Evolutionary conservation across 2,113 vertebrate species (phyloP).

Genomic region (Vulpes vulpes): DNA sequence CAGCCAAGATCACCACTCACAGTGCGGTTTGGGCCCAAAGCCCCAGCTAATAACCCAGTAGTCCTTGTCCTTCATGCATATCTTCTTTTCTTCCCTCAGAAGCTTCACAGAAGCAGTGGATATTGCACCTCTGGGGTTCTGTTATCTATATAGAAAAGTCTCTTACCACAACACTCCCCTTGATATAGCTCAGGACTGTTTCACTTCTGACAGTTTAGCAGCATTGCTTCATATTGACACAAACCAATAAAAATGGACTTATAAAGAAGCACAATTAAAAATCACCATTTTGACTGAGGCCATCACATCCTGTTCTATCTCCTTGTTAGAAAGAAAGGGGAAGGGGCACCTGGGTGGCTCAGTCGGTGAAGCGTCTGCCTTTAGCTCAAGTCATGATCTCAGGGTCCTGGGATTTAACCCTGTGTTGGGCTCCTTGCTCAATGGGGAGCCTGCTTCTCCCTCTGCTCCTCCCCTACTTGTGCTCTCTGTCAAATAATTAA

Average conservation of each 20-base stretch:
- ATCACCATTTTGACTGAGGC: not conserved
- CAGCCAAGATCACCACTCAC: not conserved
- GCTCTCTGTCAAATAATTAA: too few relatives aligned
- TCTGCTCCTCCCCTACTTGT: too few relatives aligned
- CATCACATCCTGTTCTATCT: not conserved
- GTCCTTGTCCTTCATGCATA: not conserved
- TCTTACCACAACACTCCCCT: not conserved
- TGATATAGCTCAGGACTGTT: not conserved
- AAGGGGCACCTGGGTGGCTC: not conserved
- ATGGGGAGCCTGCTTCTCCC: too few relatives aligned
- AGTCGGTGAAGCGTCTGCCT: too few relatives aligned
- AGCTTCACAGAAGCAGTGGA: not conserved
- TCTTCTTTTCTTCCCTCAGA: not conserved
- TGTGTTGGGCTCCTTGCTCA: too few relatives aligned
- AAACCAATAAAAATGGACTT: not conserved
- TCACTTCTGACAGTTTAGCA: not conserved
- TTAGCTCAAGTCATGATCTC: too few relatives aligned
- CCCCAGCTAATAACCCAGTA: fast-evolving
- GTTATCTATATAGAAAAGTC: not conserved
- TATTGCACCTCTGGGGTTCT: not conserved
- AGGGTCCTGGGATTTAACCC: too few relatives aligned
- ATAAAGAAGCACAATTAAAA: slow-evolving; percentile 16
- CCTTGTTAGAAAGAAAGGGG: not conserved
- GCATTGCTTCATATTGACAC: not conserved
- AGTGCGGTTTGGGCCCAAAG: not conserved